Evolutionary conservation across 1,140 invertebrate species (phyloP).

Genomic region (Sarcophaga bullata): DNA sequence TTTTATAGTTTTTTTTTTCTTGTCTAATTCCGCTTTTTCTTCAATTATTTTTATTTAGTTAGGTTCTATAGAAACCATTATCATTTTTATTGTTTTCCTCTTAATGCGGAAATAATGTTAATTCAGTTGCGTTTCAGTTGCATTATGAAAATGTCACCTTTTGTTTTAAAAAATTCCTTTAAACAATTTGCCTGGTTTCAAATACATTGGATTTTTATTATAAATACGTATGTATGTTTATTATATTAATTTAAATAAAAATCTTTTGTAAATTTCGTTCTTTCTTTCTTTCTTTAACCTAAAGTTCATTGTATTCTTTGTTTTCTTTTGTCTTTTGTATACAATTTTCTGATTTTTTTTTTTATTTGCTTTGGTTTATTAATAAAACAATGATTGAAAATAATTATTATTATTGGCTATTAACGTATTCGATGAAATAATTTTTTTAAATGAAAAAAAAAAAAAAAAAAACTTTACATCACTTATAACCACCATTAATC

Average conservation of each 20-base stretch:
- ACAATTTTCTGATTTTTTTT: too few relatives aligned
- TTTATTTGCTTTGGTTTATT: too few relatives aligned
- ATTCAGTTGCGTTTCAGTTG: too few relatives aligned
- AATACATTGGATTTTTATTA: neutral
- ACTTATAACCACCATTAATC: too few relatives aligned
- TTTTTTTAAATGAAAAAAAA: too few relatives aligned
- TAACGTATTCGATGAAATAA: too few relatives aligned
- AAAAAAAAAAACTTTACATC: too few relatives aligned
- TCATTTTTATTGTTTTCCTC: neutral
- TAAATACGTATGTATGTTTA: neutral
- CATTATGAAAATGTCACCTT: too few relatives aligned
- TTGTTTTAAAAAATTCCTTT: neutral
- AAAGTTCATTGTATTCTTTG: conserved; percentile 32
- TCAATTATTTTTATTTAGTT: too few relatives aligned
- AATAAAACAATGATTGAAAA: too few relatives aligned
- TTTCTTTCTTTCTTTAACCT: neutral
- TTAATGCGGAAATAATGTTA: neutral
- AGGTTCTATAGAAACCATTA: neutral
- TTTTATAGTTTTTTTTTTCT: conserved; percentile 11
- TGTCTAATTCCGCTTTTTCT: conserved; percentile 30
- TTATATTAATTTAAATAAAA: neutral
- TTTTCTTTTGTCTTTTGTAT: neutral
- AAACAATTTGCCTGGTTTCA: neutral
- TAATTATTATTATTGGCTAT: too few relatives aligned
- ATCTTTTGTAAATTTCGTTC: neutral